Evolutionary conservation across 1,140 invertebrate genomes (phyloP).

Genomic region (Drosophila nebulosa): DNA sequence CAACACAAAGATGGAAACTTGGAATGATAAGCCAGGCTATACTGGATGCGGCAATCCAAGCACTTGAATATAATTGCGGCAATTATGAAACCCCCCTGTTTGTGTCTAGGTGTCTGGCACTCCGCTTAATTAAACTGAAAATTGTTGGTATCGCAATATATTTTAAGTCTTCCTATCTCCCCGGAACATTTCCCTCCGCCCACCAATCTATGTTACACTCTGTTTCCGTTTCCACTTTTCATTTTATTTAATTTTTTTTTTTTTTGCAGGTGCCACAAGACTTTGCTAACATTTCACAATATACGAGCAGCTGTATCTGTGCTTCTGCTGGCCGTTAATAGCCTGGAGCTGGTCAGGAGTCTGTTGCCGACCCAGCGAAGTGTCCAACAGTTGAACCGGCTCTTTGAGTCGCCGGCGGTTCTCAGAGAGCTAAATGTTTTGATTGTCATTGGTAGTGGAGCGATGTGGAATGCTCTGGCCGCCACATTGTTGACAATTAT

Average conservation of each 20-base stretch:
- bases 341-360: conserved; percentile 59
- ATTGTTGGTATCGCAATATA: conserved; percentile 49
- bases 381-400: conserved; percentile 28
- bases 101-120: conserved; percentile 18
- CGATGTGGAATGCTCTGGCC: conserved; percentile 59
- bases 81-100: conserved; percentile 34
- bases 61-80: conserved; percentile 54
- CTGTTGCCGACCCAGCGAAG: conserved; percentile 54
- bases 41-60: conserved; percentile 18
- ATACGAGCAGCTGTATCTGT: conserved; percentile 60
- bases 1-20: neutral
- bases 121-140: conserved; percentile 54
- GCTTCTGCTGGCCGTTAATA: conserved; percentile 63
- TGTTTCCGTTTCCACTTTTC: conserved; percentile 18
- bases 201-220: conserved; percentile 5
- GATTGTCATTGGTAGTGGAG: conserved; percentile 56
- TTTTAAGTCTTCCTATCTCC: neutral
- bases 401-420: conserved; percentile 29
- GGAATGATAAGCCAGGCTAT: neutral
- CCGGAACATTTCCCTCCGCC: neutral
- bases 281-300: conserved; percentile 77
- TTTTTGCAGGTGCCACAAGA: conserved; percentile 68
- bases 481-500: conserved; percentile 62
- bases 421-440: conserved; percentile 50
- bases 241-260: neutral